These are phyloP conservation scores for Imbricaverruca yamaguchii DNA, from an alignment of 2,888 invertebrate species.

Conservation along the genomic window DNA sequence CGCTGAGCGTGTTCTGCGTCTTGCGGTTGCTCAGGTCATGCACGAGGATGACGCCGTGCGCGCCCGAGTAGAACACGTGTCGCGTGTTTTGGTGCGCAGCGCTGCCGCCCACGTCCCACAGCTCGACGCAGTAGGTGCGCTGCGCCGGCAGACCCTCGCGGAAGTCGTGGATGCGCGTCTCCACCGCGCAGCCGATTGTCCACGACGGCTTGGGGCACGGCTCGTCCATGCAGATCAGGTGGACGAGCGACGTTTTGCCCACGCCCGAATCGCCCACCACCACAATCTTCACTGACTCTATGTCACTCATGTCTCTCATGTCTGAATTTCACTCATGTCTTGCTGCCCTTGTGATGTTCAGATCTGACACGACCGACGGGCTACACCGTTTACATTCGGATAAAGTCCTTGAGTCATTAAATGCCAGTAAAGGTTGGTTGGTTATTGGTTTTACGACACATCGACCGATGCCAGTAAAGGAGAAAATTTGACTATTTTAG, in stretches of 20 bases:
- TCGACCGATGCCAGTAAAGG: too few species aligned
- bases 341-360: too few species aligned
- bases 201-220: constrained; percentile 78
- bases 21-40: constrained; percentile 95
- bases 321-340: too few species aligned
- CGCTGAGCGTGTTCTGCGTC: constrained; percentile 84
- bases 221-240: constrained; percentile 81
- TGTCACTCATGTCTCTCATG: constrained; percentile 22
- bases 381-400: too few species aligned
- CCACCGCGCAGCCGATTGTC: constrained; percentile 94
- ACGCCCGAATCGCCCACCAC: constrained; percentile 92
- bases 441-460: too few species aligned
- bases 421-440: too few species aligned
- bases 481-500: too few species aligned
- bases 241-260: constrained; percentile 91
- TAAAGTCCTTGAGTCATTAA: too few species aligned
- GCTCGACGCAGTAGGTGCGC: constrained; percentile 82
- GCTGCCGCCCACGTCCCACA: constrained; percentile 97
- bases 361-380: too few species aligned
- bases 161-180: constrained; percentile 90
- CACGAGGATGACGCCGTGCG: constrained; percentile 88
- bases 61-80: constrained; percentile 85
- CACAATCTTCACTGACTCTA: constrained; percentile 50
- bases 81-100: constrained; percentile 87
- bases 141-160: constrained; percentile 89